These are phyloP conservation scores for Hippopotamus amphibius DNA, from an alignment of 2,113 vertebrate species.

Conservation along the genomic window DNA sequence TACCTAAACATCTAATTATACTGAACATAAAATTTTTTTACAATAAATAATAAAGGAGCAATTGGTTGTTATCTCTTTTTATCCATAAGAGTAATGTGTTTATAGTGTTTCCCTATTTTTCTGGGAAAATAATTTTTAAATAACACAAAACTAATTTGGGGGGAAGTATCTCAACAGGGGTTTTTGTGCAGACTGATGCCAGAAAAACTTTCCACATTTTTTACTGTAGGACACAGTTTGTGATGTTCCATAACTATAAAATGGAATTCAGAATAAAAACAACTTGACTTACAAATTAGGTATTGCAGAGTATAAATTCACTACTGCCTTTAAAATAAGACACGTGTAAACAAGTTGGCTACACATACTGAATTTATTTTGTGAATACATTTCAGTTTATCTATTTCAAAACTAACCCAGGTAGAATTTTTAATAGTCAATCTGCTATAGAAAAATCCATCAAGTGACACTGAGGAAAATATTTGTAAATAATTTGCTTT, in stretches of 20 bases:
- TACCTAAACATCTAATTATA: not conserved
- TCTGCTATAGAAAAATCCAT: not conserved
- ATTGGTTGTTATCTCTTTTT: not conserved
- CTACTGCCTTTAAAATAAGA: constrained; percentile 26
- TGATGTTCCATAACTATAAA: not conserved
- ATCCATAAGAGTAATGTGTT: not conserved
- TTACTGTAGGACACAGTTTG: not conserved
- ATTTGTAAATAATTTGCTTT: constrained; percentile 13
- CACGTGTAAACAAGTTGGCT: not conserved
- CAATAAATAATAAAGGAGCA: not conserved
- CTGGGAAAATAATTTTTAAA: not conserved
- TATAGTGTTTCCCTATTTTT: constrained; percentile 28
- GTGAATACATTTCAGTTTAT: constrained; percentile 10
- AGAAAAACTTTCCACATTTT: not conserved
- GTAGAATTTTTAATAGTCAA: not conserved
- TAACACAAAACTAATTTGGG: not conserved
- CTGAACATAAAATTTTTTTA: not conserved
- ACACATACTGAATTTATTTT: not conserved
- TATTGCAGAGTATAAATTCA: constrained; percentile 18
- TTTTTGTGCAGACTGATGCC: not conserved
- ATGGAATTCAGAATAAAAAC: constrained; percentile 18
- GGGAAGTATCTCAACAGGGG: not conserved
- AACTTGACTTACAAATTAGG: not conserved
- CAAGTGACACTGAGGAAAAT: constrained; percentile 25
- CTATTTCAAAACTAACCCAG: constrained; percentile 23